Conservation (phyloP, 2,888 invertebrate genomes). For the Cheilosia impressa region DNA sequence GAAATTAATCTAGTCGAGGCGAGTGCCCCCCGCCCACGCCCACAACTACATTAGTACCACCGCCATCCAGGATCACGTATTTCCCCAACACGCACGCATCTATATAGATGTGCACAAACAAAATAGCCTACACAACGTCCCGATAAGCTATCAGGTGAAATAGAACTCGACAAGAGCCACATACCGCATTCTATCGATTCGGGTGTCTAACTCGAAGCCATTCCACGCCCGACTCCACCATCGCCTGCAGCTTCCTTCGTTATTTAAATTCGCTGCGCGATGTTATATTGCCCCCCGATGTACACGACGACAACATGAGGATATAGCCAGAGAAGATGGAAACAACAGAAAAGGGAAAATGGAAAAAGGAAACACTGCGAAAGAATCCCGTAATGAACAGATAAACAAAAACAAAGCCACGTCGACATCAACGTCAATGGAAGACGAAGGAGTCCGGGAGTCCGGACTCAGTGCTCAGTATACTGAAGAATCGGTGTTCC, state of each 20-base stretch:
- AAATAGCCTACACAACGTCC: slow-evolving; percentile 7
- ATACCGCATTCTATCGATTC: slow-evolving; percentile 50
- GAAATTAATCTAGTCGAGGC: slow-evolving; percentile 72
- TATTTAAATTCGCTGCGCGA: slow-evolving; percentile 67
- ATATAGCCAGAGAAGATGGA: slow-evolving; percentile 17
- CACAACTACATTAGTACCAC: neutral
- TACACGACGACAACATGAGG: slow-evolving; percentile 26
- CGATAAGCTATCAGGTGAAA: slow-evolving; percentile 71
- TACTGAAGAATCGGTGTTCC: neutral
- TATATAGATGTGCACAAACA: slow-evolving; percentile 7
- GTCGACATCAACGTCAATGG: slow-evolving; percentile 62
- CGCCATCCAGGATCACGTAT: neutral
- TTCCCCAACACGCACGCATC: neutral
- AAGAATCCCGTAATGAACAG: slow-evolving; percentile 74
- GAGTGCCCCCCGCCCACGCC: neutral
- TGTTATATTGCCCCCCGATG: neutral
- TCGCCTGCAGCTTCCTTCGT: slow-evolving; percentile 24
- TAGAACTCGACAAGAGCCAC: slow-evolving; percentile 50
- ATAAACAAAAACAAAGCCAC: slow-evolving; percentile 74
- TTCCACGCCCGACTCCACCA: neutral
- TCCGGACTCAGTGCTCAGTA: slow-evolving; percentile 28
- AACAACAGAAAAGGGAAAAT: slow-evolving; percentile 43
- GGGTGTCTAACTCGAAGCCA: slow-evolving; percentile 10
- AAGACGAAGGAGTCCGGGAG: slow-evolving; percentile 28
- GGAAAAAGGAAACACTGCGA: slow-evolving; percentile 24